A percentile compares a stretch with the other conserved stretches of the same genome.
Conservation (phyloP, 1,140 invertebrate species). For the Piezodorus guildinii region DNA sequence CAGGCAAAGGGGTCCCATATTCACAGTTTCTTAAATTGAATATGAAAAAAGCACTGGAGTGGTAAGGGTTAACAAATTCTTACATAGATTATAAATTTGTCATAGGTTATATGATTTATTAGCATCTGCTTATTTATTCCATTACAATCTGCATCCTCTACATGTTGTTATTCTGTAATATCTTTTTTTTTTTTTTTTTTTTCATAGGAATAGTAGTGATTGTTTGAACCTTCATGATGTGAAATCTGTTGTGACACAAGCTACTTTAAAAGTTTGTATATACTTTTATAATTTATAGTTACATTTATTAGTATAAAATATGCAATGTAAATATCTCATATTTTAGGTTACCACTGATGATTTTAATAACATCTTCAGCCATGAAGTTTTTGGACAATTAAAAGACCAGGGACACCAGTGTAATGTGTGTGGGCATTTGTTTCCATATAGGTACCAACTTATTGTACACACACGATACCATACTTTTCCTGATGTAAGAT, state of each 20-base stretch:
- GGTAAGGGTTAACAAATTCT: too few species aligned
- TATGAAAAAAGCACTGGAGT: too few species aligned
- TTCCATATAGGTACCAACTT: conserved; percentile 72
- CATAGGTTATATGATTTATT: too few species aligned
- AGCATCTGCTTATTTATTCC: too few species aligned
- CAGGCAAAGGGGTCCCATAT: too few species aligned
- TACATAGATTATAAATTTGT: too few species aligned
- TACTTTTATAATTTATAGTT: background rate
- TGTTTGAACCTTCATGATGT: background rate
- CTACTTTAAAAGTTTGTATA: conserved; percentile 10
- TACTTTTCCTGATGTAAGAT: conserved; percentile 33
- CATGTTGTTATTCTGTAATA: too few species aligned
- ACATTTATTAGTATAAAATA: too few species aligned
- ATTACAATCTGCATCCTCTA: too few species aligned
- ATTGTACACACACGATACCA: conserved; percentile 75
- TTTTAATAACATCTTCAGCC: conserved; percentile 68
- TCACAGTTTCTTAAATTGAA: too few species aligned
- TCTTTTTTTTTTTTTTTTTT: background rate
- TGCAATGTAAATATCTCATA: too few species aligned
- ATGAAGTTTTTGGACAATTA: conserved; percentile 63
- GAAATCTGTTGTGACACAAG: background rate
- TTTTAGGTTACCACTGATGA: conserved; percentile 61
- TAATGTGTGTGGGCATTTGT: conserved; percentile 72
- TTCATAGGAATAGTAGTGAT: background rate
- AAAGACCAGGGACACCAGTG: conserved; percentile 54